Percentiles rank a stretch among this genome's conserved stretches.
These are phyloP conservation scores for Diarsia mendica DNA, from an alignment of 2,888 invertebrate species.

Conservation along the genomic window DNA sequence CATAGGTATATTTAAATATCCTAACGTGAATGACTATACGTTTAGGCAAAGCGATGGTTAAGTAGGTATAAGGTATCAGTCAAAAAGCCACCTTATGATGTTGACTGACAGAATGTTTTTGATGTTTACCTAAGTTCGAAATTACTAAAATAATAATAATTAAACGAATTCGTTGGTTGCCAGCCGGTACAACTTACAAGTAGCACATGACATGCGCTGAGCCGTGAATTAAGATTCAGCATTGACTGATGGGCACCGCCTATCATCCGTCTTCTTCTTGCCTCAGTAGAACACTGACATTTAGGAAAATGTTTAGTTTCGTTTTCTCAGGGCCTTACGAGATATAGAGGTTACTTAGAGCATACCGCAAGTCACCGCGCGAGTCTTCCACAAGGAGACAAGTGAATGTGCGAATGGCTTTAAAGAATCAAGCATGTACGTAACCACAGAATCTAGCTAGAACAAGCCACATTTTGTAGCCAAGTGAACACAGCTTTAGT, in stretches of 20 bases:
- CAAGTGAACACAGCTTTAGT: conserved; percentile 31
- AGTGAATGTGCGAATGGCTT: neutral
- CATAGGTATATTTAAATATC: too few species aligned
- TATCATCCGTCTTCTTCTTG: neutral
- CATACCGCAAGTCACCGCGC: neutral
- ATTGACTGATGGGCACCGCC: neutral
- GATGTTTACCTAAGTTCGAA: too few species aligned
- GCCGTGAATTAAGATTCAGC: neutral
- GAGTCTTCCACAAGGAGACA: neutral
- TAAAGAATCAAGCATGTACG: neutral
- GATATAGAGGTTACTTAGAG: neutral
- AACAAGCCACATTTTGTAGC: conserved; percentile 42
- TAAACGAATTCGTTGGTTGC: too few species aligned
- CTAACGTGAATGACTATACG: too few species aligned
- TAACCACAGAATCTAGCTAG: conserved; percentile 8
- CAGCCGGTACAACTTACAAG: too few species aligned
- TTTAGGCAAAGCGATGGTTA: too few species aligned
- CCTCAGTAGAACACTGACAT: neutral
- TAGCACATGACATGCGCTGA: neutral
- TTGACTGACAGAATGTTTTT: too few species aligned
- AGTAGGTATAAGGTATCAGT: too few species aligned
- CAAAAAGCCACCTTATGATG: too few species aligned
- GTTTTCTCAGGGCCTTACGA: neutral
- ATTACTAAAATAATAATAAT: too few species aligned
- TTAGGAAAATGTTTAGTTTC: neutral